Percentiles rank a stretch among this genome's conserved stretches.
These are phyloP conservation scores for Glareola pratincola DNA, from an alignment of 2,113 vertebrate species.

Conservation along the genomic window DNA sequence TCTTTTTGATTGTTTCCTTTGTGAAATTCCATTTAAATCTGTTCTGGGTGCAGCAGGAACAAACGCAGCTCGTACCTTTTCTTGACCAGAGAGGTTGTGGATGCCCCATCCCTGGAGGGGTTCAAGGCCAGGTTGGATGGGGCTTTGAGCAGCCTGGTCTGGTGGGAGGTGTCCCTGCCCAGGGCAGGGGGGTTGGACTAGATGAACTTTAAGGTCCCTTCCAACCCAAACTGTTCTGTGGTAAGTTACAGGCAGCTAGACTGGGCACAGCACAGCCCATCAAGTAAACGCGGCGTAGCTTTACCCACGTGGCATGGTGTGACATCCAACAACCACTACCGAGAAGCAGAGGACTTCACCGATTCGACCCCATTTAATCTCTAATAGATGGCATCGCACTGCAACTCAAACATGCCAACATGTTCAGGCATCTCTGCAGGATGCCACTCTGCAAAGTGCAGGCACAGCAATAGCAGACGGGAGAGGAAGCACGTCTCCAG, in stretches of 20 bases:
- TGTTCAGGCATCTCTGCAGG: neutral
- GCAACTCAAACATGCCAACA: fast-evolving
- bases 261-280: neutral
- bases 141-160: no score
- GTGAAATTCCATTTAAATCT: neutral
- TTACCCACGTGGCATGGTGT: fast-evolving
- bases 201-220: no score
- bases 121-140: no score
- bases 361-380: neutral
- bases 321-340: neutral
- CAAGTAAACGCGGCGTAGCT: fast-evolving
- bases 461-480: neutral
- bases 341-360: neutral
- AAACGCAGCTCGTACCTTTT: neutral
- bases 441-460: neutral
- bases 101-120: no score
- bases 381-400: fast-evolving
- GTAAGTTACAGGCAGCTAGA: neutral
- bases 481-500: neutral
- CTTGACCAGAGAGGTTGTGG: no score
- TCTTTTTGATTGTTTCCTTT: neutral
- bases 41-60: neutral
- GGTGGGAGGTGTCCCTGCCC: no score
- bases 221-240: no score
- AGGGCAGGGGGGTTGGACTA: no score